phyloP scores from a whole-genome alignment of 1,140 invertebrate species.

The Drosophila equinoxialis region DNA sequence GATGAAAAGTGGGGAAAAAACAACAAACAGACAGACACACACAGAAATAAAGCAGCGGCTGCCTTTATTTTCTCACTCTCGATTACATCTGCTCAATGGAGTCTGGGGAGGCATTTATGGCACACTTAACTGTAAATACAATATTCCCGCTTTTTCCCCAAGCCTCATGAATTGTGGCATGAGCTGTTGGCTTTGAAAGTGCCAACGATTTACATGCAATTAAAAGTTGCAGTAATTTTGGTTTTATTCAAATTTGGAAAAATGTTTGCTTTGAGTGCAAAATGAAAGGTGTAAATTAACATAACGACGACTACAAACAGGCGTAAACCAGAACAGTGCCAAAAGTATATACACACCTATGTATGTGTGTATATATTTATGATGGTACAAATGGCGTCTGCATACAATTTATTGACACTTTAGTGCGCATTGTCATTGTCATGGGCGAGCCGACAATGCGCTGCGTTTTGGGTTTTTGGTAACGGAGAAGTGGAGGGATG shows the following conservation, averaged over 20 bases:
- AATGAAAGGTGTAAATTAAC: constrained; percentile 71
- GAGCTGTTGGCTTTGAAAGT: constrained; percentile 51
- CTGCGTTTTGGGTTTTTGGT: too few relatives aligned
- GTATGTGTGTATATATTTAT: constrained; percentile 52
- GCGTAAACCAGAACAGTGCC: constrained; percentile 23
- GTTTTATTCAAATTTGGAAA: constrained; percentile 22
- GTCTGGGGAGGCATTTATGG: constrained; percentile 20
- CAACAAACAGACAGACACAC: constrained; percentile 27
- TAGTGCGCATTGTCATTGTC: constrained; percentile 69
- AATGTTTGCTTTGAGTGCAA: constrained; percentile 35
- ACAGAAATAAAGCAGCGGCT: constrained; percentile 11
- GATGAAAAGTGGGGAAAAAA: constrained; percentile 1
- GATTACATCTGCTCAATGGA: constrained; percentile 43
- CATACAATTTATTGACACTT: constrained; percentile 82
- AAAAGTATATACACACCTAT: constrained; percentile 28
- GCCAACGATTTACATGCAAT: constrained; percentile 47
- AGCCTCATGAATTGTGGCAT: too few relatives aligned
- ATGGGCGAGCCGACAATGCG: neutral
- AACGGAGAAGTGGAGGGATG: too few relatives aligned
- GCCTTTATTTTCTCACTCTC: neutral
- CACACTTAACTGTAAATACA: constrained; percentile 50
- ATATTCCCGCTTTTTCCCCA: constrained; percentile 41
- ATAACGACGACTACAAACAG: constrained; percentile 53
- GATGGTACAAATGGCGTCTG: constrained; percentile 75
- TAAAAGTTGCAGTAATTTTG: constrained; percentile 54